Conservation (phyloP, 2,797 vertebrate species). For the Parauchenoglanis punctatus region DNA sequence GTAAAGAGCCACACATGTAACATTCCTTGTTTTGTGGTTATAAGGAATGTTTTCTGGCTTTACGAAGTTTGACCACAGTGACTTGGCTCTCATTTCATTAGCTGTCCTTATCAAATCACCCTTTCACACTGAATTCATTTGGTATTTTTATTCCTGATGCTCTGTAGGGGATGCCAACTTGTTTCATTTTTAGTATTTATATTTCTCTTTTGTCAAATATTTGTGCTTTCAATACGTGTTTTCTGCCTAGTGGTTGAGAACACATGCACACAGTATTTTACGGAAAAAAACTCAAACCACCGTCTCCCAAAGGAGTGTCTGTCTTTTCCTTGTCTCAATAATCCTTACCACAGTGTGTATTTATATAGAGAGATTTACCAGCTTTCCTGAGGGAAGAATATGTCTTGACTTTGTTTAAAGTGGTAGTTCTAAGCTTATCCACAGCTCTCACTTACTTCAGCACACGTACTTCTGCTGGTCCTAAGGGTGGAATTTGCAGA, state of each 20-base stretch:
- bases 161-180: background rate
- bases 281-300: background rate
- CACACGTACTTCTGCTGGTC: background rate
- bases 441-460: slow-evolving; percentile 3
- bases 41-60: slow-evolving; percentile 29
- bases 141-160: slow-evolving; percentile 15
- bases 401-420: slow-evolving; percentile 28
- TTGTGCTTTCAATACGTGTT: slow-evolving; percentile 7
- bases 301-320: slow-evolving; percentile 16
- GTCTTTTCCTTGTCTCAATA: slow-evolving; percentile 15
- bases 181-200: slow-evolving; percentile 18
- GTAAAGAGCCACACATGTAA: slow-evolving; percentile 26
- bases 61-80: slow-evolving; percentile 10
- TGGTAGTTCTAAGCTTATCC: background rate
- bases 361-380: slow-evolving; percentile 1
- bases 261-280: slow-evolving; percentile 12
- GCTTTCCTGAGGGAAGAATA: background rate
- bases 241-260: slow-evolving; percentile 29
- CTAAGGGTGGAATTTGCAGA: slow-evolving; percentile 14
- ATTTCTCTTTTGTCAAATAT: slow-evolving; percentile 18
- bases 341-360: slow-evolving; percentile 5
- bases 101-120: background rate
- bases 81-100: slow-evolving; percentile 10
- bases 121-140: slow-evolving; percentile 19
- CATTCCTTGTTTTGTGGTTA: slow-evolving; percentile 26